phyloP scores from a whole-genome alignment of 2,797 vertebrate species.

The Anomalospiza imberbis region DNA sequence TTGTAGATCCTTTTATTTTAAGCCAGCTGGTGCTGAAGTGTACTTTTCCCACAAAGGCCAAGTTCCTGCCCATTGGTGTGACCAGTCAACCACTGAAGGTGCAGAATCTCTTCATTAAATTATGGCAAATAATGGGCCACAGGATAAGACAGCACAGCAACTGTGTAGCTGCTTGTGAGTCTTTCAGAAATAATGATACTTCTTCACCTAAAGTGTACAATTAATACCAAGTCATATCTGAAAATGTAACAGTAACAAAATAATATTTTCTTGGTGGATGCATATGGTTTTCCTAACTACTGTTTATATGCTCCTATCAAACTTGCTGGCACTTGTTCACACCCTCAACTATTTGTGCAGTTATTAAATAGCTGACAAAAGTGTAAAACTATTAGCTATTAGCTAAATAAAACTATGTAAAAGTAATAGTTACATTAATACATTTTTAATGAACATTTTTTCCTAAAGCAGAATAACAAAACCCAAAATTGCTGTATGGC shows the following conservation, averaged over 20 bases:
- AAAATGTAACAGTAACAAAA: slow-evolving; percentile 68
- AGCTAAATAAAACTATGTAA: slow-evolving; percentile 71
- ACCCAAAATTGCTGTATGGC: slow-evolving; percentile 75
- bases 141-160: not conserved
- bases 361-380: slow-evolving; percentile 73
- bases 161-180: not conserved
- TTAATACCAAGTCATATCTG: slow-evolving; percentile 46
- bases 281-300: slow-evolving; percentile 69
- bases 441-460: slow-evolving; percentile 77
- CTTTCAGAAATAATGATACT: slow-evolving; percentile 55
- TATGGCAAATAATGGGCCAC: not conserved
- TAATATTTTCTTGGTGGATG: slow-evolving; percentile 69
- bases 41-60: not conserved
- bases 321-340: slow-evolving; percentile 71
- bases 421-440: slow-evolving; percentile 78
- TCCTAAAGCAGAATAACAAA: slow-evolving; percentile 69
- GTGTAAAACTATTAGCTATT: slow-evolving; percentile 73
- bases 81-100: not conserved
- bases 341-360: slow-evolving; percentile 57
- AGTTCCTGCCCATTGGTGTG: not conserved
- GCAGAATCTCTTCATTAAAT: slow-evolving; percentile 34
- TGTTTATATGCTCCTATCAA: slow-evolving; percentile 70
- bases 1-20: not conserved
- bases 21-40: not conserved
- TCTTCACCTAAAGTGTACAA: slow-evolving; percentile 55